Evolutionary conservation across 64 coral and sea anemone genomes (phyloP), one percentile per base, ranked within the genome.

Genomic region (Exaiptasia diaphana): DNA sequence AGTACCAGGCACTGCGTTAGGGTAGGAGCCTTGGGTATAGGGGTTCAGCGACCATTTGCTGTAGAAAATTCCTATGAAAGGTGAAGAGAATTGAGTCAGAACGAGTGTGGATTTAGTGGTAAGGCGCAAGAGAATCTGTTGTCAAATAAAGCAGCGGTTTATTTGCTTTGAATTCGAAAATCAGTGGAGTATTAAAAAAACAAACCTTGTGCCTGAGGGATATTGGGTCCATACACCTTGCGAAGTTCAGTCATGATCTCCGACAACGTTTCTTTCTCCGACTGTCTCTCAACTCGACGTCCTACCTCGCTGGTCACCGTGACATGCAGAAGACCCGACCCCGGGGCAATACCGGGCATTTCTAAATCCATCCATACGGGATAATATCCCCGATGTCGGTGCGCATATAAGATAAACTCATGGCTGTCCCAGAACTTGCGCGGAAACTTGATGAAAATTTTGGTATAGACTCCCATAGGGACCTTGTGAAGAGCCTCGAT

Each of bases 351-450:
- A 50, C 72, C 82, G 42, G 68, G 82, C 59, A 57, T 27, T 46
- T 92, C 90, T 25, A 87, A 29, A 67, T 92, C 84, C 90, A 92
- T 86, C 90, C 90, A 92, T 36, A 87, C 55, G 45, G 90, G 90
- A 67, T 57, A 93, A 62, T 93, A 82, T 11, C 90, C 83, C 1
- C 90, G 49, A 11, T 64, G 44, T 20, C 57, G 48, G 32, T 87
- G 59, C 24, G 68, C 90, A 15, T 93, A 93, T 37, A 87, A 41
- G 53, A 82, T 93, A 37, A 80, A 93, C 13, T 86, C 85, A 18
- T 75, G 38, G 15, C 74, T 59, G 68, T 93, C 90, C 90, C 90
- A 93, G 37, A 93, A 93, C 41, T 93, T 87, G 13, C 53, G 53
- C 2, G 83, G 90, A 31, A 93, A 93, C 77, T 93, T 86, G 36